Base-by-base conservation (phyloP, 2,888 invertebrate species). In the Lottia scabra region DNA sequence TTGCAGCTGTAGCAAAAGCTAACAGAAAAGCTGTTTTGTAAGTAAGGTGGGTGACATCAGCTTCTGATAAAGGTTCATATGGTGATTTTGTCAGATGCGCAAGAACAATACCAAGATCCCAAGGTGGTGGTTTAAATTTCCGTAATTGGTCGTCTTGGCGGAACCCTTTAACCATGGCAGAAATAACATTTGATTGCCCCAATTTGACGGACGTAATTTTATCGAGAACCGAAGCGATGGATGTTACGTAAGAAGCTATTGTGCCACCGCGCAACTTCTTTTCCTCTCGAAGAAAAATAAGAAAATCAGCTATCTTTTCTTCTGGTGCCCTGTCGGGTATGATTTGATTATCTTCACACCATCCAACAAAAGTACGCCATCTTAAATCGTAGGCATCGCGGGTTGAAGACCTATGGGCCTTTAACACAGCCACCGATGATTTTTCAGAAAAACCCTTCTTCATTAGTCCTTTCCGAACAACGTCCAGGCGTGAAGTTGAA, bases 21-120 rank as follows among this genome's bases (percentile, higher is more conserved):
- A 64, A 27, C 27, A 64, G 26, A 64, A 64, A 64, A 16, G 64
- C 64, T 30, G 64, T 64, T 26, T 64, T 64, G 27, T 64, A 38
- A 6, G 64, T 38, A 64, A 64, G 10, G 27, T 30, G 38, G 16
- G 26, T 64, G 15, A 64, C 38, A 27, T 19, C n/a, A n/a, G n/a
- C n/a, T n/a, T n/a, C n/a, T n/a, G n/a, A n/a, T n/a, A n/a, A n/a
- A n/a, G n/a, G n/a, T 23, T 64, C 64, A 64, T 30, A 64, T 10
- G 64, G 64, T 38, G 26, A 38, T 13, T 38, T 64, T 15, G 23
- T 30, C 27, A 64, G 15, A 30, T 26, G 8, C 26, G 26, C 19
- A 19, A 64, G 26, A 23, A 64, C 30, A 30, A 64, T 38, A 23
- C 15, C 26, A 23, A 64, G 27, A 26, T 64, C 64, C 64, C 30